Base-by-base conservation (phyloP, 2,888 invertebrate species). In the Idaea aversata region DNA sequence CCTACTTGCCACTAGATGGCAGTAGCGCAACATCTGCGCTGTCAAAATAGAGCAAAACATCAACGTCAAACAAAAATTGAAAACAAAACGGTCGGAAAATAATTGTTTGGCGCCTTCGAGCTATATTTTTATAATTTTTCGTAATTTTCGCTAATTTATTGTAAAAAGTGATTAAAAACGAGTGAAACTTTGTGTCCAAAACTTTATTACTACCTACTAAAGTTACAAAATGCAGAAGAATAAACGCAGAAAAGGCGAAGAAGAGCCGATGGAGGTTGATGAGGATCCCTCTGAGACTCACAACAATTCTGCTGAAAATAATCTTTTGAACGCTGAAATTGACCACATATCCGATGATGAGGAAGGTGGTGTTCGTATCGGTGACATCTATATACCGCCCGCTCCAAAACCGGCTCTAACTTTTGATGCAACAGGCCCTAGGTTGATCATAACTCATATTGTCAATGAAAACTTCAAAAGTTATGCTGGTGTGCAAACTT, bases 391-490 rank as follows among this genome's bases (percentile, higher is more conserved):
- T 75, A 97, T 98, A 74, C 97, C 98, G 0, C 96, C 97, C 0
- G 95, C 96, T 0, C 93, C 96, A 3, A 95, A 94, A 74, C 95
- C 95, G 0, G 94, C 95, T 3, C 94, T 95, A 64, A 95, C 96
- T 3, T 94, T 95, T 69, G 96, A 97, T 74, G 93, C 94, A 10
- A 95, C 94, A 59, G 98, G 97, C 0, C 97, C 98, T 0, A 94
- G 99, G 16, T 90, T 99, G 60, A 96, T 99, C 67, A 99, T 99
- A 64, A 95, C 96, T 1, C 95, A 97, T 76, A 99, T 99, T 75
- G 96, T 96, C 0, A 99, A 98, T 85, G 94, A 95, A 63, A 98
- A 99, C 86, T 99, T 99, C 85, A 99, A 99, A 88, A 99, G 99
- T 81, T 99, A 99, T 80, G 98, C 97, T 38, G 97, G 97, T 0